phyloP scores from a whole-genome alignment of 2,888 invertebrate species.

The Orchesella flavescens region DNA sequence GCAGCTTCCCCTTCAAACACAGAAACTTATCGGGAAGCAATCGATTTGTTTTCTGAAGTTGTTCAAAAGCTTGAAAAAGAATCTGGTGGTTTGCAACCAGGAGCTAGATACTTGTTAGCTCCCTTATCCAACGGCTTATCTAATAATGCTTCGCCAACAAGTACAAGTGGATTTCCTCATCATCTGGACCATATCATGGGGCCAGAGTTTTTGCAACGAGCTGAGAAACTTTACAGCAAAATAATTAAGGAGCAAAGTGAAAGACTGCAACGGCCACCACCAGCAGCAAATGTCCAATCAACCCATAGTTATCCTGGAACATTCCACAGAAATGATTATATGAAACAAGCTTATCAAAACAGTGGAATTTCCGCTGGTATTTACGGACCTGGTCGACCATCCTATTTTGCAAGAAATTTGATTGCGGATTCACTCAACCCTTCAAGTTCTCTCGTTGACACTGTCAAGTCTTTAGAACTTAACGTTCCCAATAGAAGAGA shows the following conservation, averaged over 20 bases:
- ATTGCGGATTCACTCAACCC: not conserved
- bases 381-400: not conserved
- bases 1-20: not conserved
- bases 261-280: not conserved
- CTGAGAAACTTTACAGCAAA: constrained; percentile 35
- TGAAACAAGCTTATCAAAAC: no score
- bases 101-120: not conserved
- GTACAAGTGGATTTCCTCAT: constrained; percentile 3
- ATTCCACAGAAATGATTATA: not conserved
- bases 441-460: constrained; percentile 3
- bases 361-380: no score
- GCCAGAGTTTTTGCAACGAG: constrained; percentile 28
- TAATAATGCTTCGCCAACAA: no score
- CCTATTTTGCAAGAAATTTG: constrained; percentile 7
- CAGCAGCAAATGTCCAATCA: not conserved
- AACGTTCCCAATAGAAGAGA: not conserved
- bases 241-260: constrained; percentile 37
- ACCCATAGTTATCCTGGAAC: not conserved
- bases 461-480: not conserved
- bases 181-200: constrained; percentile 40
- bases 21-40: constrained; percentile 40
- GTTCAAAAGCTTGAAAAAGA: constrained; percentile 34
- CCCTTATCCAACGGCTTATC: constrained; percentile 13
- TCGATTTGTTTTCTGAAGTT: constrained; percentile 40
- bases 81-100: not conserved